Conservation (phyloP, 2,888 invertebrate species). For the Oscheius sp. region DNA sequence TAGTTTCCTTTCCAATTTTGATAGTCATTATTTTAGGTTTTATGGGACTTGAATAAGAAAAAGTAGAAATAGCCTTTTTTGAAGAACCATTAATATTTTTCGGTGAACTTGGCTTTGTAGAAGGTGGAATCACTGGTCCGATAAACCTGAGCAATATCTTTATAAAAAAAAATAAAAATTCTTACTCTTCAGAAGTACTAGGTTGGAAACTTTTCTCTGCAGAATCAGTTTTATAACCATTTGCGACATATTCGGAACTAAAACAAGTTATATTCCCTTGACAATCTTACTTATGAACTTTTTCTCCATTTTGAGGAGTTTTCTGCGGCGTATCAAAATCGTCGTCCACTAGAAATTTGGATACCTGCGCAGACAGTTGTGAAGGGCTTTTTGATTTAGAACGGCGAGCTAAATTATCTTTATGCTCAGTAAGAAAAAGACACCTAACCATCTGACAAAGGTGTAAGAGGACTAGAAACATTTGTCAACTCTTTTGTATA, state of each 20-base stretch:
- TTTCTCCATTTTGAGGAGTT: too few relatives aligned
- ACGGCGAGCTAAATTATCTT: slow-evolving; percentile 19
- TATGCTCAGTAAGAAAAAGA: not conserved
- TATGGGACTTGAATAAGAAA: not conserved
- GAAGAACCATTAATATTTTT: not conserved
- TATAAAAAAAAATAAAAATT: not conserved
- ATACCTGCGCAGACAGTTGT: not conserved
- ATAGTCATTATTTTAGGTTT: slow-evolving; percentile 25
- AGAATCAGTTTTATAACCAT: too few relatives aligned
- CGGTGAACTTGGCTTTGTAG: not conserved
- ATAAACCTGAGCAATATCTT: slow-evolving; percentile 1
- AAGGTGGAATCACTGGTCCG: slow-evolving; percentile 3
- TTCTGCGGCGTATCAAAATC: not conserved
- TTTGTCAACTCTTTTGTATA: slow-evolving; percentile 38
- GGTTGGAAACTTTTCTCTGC: too few relatives aligned
- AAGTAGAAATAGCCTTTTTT: not conserved
- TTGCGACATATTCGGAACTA: too few relatives aligned
- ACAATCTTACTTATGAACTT: not conserved
- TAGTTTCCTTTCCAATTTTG: slow-evolving; percentile 16
- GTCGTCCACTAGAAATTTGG: slow-evolving; percentile 2
- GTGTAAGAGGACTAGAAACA: slow-evolving; percentile 37
- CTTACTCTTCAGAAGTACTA: too few relatives aligned
- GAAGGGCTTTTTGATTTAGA: slow-evolving; percentile 40
- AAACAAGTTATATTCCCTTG: too few relatives aligned
- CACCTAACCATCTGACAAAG: slow-evolving; percentile 27